Percentiles rank a stretch among this genome's conserved stretches.
Conservation (phyloP, 2,888 invertebrate genomes). For the Unio delphinus region DNA sequence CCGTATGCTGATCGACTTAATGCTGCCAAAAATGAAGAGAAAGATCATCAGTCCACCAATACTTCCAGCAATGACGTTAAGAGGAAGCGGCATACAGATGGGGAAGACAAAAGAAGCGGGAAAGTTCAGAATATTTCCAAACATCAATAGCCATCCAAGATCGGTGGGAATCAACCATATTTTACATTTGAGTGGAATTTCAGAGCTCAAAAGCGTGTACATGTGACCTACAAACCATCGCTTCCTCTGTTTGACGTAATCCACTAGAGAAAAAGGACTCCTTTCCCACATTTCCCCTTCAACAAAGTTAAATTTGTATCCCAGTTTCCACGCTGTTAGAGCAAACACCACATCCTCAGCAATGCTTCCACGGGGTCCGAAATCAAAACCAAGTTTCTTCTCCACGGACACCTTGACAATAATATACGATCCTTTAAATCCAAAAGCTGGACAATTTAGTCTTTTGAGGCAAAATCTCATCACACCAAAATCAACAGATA, state of each 20-base stretch:
- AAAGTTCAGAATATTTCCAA: slow-evolving; percentile 34
- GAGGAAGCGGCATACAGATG: slow-evolving; percentile 26
- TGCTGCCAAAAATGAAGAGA: slow-evolving; percentile 37
- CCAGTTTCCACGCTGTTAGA: slow-evolving; percentile 30
- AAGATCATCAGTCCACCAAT: slow-evolving; percentile 37
- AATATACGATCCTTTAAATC: slow-evolving; percentile 41
- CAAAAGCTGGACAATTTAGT: slow-evolving; percentile 34
- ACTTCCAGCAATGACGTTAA: slow-evolving; percentile 32
- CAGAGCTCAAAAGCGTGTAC: slow-evolving; percentile 24
- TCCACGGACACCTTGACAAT: slow-evolving; percentile 32
- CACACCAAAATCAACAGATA: slow-evolving; percentile 38
- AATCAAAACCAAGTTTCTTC: slow-evolving; percentile 37
- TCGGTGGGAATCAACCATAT: slow-evolving; percentile 37
- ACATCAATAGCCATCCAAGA: slow-evolving; percentile 32
- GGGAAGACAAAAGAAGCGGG: slow-evolving; percentile 33
- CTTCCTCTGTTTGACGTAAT: slow-evolving; percentile 38
- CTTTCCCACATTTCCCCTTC: slow-evolving; percentile 44
- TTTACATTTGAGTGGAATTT: slow-evolving; percentile 38
- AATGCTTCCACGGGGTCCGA: slow-evolving; percentile 44
- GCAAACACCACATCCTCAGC: slow-evolving; percentile 42
- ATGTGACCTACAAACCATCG: slow-evolving; percentile 41
- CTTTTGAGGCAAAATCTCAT: slow-evolving; percentile 33
- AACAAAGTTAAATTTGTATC: slow-evolving; percentile 35
- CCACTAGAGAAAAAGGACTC: slow-evolving; percentile 33
- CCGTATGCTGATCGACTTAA: slow-evolving; percentile 36